These are phyloP conservation scores for Branchipolynoe longqiensis DNA, from an alignment of 2,888 invertebrate species.

Conservation along the genomic window DNA sequence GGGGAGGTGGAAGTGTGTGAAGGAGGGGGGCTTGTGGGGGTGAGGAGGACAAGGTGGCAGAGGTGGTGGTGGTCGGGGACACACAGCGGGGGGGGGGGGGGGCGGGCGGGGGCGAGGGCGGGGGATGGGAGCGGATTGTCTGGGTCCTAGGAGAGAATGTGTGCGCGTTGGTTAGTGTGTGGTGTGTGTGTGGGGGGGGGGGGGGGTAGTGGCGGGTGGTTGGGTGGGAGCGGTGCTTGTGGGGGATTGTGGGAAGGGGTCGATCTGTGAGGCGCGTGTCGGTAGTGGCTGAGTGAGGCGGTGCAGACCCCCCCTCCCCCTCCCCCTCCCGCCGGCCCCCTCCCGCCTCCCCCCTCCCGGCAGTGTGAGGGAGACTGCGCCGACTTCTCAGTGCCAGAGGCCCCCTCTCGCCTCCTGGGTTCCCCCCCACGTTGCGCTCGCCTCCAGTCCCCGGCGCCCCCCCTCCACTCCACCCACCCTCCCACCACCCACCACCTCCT, in stretches of 20 bases:
- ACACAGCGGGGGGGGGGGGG: no score
- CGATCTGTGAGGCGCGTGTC: background rate
- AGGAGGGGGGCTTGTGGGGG: background rate
- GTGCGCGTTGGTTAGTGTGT: no score
- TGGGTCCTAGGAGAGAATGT: no score
- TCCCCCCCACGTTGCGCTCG: background rate
- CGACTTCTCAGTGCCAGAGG: background rate
- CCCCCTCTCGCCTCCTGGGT: background rate
- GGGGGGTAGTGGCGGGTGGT: background rate
- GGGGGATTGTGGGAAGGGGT: background rate
- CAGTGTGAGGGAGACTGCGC: no score
- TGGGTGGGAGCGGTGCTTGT: background rate
- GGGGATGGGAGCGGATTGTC: background rate
- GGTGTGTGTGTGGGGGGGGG: background rate
- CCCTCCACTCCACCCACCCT: background rate
- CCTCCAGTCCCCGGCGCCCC: background rate
- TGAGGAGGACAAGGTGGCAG: background rate
- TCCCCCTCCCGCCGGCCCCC: background rate
- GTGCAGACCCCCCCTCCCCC: background rate
- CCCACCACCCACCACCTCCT: background rate
- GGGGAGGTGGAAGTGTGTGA: background rate
- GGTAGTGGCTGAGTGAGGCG: background rate
- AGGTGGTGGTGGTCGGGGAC: background rate
- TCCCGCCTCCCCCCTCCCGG: background rate
- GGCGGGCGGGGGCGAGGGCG: background rate